A percentile compares a stretch with the other conserved stretches of the same genome.
phyloP scores from a whole-genome alignment of 2,888 invertebrate genomes.

The Anthophora plumipes region DNA sequence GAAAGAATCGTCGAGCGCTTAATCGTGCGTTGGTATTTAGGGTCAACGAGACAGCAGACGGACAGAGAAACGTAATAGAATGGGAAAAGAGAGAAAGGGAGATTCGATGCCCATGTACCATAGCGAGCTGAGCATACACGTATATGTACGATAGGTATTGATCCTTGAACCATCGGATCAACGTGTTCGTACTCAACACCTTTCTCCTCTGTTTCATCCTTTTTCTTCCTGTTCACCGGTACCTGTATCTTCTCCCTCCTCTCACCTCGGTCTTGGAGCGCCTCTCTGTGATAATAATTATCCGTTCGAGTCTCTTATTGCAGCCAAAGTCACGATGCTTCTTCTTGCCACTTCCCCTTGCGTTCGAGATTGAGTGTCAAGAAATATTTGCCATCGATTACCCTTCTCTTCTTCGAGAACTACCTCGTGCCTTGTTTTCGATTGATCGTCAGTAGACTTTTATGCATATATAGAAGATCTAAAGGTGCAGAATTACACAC shows the following conservation, averaged over 20 bases:
- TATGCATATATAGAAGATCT: too few species aligned
- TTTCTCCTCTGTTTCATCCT: constrained; percentile 69
- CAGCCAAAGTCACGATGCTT: constrained; percentile 64
- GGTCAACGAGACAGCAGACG: constrained; percentile 73
- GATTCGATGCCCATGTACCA: constrained; percentile 44
- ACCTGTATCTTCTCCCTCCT: constrained; percentile 26
- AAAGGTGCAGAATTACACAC: too few species aligned
- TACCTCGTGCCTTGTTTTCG: constrained; percentile 16
- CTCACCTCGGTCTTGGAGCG: constrained; percentile 25
- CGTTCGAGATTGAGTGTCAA: constrained; percentile 47
- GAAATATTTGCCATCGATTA: constrained; percentile 59
- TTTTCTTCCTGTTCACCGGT: constrained; percentile 22
- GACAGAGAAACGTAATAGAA: constrained; percentile 43
- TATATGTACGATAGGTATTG: constrained; percentile 54
- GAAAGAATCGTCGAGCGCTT: constrained; percentile 72
- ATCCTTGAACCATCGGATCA: constrained; percentile 74
- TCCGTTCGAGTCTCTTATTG: constrained; percentile 57
- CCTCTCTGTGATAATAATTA: constrained; percentile 70
- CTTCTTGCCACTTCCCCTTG: constrained; percentile 58
- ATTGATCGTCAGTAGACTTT: too few species aligned
- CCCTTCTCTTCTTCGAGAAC: neutral
- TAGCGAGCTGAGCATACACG: constrained; percentile 13
- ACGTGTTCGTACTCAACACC: constrained; percentile 72
- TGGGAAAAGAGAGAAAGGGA: constrained; percentile 54
- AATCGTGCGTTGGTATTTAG: constrained; percentile 77